phyloP scores from a whole-genome alignment of 2,113 vertebrate genomes.

The Sphyrna mokarran region DNA sequence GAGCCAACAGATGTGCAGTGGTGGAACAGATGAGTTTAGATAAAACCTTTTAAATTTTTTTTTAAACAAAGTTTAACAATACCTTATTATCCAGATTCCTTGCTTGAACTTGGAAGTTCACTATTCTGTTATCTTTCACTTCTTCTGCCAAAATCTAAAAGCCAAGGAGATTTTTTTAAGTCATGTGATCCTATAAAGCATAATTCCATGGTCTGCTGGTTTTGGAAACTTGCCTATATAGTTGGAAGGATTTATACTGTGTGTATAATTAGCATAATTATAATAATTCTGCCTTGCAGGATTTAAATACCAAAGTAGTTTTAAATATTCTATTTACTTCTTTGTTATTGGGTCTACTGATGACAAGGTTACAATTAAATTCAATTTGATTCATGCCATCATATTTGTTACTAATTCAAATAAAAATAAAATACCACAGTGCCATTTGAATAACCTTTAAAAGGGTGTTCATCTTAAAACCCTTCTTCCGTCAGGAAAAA shows the following conservation, averaged over 20 bases:
- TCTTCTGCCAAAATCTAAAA: slow-evolving; percentile 82
- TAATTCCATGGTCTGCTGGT: not conserved
- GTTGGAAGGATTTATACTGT: not conserved
- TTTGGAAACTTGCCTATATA: not conserved
- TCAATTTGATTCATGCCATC: not conserved
- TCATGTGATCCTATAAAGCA: not conserved
- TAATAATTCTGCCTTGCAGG: not conserved
- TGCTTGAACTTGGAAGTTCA: slow-evolving; percentile 66
- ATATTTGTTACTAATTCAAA: not conserved
- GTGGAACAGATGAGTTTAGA: too few relatives aligned
- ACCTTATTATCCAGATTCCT: slow-evolving; percentile 40
- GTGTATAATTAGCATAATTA: not conserved
- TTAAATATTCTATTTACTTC: not conserved
- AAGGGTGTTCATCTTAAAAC: not conserved
- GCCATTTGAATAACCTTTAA: not conserved
- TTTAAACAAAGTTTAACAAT: not conserved
- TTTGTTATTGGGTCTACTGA: not conserved
- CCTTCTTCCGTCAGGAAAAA: too few relatives aligned
- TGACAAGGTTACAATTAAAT: not conserved
- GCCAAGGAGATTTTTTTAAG: slow-evolving; percentile 28
- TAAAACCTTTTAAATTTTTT: not conserved
- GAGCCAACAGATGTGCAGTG: not conserved
- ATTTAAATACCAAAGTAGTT: not conserved
- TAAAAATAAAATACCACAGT: not conserved
- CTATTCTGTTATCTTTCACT: slow-evolving; percentile 87